These are phyloP conservation scores for Hirtodrosophila cameraria DNA, from an alignment of 2,888 invertebrate species.

Conservation along the genomic window DNA sequence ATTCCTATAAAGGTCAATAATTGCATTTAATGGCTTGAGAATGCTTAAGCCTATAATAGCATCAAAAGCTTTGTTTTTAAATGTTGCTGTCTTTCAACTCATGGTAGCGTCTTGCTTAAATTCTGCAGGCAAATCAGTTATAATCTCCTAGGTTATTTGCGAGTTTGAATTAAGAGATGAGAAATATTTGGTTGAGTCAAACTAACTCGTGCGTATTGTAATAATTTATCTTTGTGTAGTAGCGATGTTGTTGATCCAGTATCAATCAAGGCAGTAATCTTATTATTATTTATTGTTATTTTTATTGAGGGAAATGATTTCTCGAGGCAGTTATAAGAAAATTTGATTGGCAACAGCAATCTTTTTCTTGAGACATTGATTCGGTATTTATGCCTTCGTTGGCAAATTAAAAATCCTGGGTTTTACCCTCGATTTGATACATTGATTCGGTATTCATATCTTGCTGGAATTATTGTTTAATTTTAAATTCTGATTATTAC, in stretches of 20 bases:
- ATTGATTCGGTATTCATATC: too few relatives aligned
- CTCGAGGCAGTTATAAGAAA: constrained; percentile 38
- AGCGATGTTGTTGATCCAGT: constrained; percentile 43
- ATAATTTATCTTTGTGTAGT: constrained; percentile 31
- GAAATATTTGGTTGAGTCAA: constrained; percentile 30
- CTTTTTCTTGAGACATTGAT: constrained; percentile 20
- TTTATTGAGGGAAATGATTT: constrained; percentile 46
- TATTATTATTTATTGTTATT: constrained; percentile 40
- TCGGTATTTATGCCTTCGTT: constrained; percentile 19
- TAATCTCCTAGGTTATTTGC: constrained; percentile 37
- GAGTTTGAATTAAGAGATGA: constrained; percentile 35
- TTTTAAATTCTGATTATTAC: constrained; percentile 18
- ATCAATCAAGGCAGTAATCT: constrained; percentile 41
- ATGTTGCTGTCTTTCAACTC: constrained; percentile 42
- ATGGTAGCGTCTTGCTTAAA: constrained; percentile 43
- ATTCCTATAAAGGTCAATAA: constrained; percentile 36
- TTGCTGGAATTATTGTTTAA: too few relatives aligned
- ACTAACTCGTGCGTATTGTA: constrained; percentile 23
- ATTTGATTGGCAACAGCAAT: constrained; percentile 40
- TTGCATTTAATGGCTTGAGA: constrained; percentile 34
- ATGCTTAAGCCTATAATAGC: constrained; percentile 34
- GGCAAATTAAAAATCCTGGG: too few relatives aligned
- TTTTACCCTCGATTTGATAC: too few relatives aligned
- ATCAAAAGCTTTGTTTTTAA: constrained; percentile 29
- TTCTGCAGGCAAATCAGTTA: constrained; percentile 37